Conservation (phyloP, 2,113 vertebrate genomes). For the Lepisosteus oculatus region DNA sequence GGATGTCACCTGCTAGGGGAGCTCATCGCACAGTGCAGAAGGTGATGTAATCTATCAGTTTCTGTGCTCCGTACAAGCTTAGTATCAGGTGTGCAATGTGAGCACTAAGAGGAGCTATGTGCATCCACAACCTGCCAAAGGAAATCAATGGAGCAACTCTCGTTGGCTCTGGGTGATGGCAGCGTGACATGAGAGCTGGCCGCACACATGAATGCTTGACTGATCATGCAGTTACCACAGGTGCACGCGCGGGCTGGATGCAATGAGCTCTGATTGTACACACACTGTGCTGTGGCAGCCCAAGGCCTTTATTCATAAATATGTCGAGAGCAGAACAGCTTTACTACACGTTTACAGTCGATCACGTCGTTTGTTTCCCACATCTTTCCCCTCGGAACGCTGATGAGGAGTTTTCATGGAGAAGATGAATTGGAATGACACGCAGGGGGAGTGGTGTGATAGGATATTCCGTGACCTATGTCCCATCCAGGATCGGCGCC, state of each 20-base stretch:
- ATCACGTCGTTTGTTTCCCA: conserved; percentile 17
- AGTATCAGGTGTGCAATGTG: too few species aligned
- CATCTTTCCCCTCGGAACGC: not conserved
- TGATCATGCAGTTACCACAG: conserved; percentile 62
- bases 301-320: conserved; percentile 70
- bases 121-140: too few species aligned
- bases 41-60: too few species aligned
- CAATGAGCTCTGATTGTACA: conserved; percentile 67
- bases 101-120: too few species aligned
- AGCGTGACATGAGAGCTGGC: conserved; percentile 71
- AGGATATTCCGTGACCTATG: too few species aligned
- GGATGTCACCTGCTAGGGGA: too few species aligned
- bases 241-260: conserved; percentile 25
- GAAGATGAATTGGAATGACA: too few species aligned
- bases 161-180: conserved; percentile 56
- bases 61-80: too few species aligned
- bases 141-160: too few species aligned
- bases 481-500: too few species aligned
- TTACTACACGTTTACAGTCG: conserved; percentile 31
- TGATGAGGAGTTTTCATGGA: not conserved
- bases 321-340: conserved; percentile 56
- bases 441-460: too few species aligned
- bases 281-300: conserved; percentile 64
- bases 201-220: conserved; percentile 74
- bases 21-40: too few species aligned